phyloP scores from a whole-genome alignment of 1,140 invertebrate species.

The Platyura marginata region DNA sequence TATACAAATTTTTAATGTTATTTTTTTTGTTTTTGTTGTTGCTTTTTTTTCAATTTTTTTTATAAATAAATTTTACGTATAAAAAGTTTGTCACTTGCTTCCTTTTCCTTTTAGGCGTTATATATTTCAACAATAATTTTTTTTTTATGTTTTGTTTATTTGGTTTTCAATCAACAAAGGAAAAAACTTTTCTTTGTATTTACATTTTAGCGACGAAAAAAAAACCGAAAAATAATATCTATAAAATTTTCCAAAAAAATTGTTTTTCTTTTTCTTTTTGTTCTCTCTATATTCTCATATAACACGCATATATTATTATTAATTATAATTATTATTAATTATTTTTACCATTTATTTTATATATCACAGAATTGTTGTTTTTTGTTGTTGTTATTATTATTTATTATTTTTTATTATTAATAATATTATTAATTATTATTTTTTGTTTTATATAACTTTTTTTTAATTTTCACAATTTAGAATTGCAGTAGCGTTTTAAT shows the following conservation, averaged over 20 bases:
- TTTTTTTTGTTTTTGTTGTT: background rate
- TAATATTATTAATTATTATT: conserved; percentile 18
- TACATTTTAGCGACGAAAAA: background rate
- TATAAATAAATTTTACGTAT: background rate
- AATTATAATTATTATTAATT: background rate
- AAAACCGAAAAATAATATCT: background rate
- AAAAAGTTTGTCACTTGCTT: background rate
- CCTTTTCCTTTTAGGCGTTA: background rate
- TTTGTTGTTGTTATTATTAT: conserved; percentile 10
- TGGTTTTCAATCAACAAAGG: no score
- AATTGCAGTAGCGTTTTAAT: no score
- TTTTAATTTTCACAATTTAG: background rate
- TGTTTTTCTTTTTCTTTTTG: conserved; percentile 4
- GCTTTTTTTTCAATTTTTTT: background rate
- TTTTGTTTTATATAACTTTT: conserved; percentile 2
- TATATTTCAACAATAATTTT: no score
- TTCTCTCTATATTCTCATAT: conserved; percentile 2
- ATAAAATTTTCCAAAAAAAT: conserved; percentile 2
- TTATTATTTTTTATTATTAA: conserved; percentile 8
- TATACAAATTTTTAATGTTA: background rate
- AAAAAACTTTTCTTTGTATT: no score
- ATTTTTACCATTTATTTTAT: conserved; percentile 3
- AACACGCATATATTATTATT: background rate
- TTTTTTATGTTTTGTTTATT: no score
- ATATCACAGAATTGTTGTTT: conserved; percentile 8